phyloP scores from a whole-genome alignment of 1,140 invertebrate genomes.

The Atta colombica region DNA sequence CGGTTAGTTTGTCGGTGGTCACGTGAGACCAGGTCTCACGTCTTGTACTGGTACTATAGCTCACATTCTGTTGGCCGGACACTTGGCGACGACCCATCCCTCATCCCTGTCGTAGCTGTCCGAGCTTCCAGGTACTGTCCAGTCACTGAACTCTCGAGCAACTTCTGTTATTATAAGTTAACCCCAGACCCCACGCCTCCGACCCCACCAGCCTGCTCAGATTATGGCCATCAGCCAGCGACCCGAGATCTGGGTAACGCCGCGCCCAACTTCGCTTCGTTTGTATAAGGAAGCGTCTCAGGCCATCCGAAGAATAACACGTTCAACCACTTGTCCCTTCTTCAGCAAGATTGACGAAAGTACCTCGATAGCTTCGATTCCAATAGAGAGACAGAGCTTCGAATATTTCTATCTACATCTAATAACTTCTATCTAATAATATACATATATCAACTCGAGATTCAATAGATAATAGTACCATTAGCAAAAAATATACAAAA shows the following conservation, averaged over 20 bases:
- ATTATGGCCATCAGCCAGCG: conserved; percentile 86
- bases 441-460: not conserved
- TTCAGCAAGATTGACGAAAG: conserved; percentile 56
- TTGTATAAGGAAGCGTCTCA: conserved; percentile 84
- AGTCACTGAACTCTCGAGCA: conserved; percentile 83
- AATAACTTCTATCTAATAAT: conserved; percentile 16
- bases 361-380: conserved; percentile 52
- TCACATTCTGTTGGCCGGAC: conserved; percentile 82
- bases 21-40: conserved; percentile 78
- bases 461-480: not conserved
- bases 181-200: conserved; percentile 76
- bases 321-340: conserved; percentile 80
- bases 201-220: conserved; percentile 75
- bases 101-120: conserved; percentile 82
- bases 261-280: conserved; percentile 82
- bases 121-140: conserved; percentile 79
- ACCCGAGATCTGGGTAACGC: conserved; percentile 82
- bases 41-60: conserved; percentile 79
- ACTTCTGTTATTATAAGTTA: conserved; percentile 87
- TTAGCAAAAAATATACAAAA: not conserved
- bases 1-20: conserved; percentile 81
- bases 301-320: conserved; percentile 84
- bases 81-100: conserved; percentile 85
- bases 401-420: conserved; percentile 10
- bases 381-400: not conserved